A percentile compares a stretch with the other conserved stretches of the same genome.
These are phyloP conservation scores for Petrocephalus sullivani DNA, from an alignment of 2,797 vertebrate species.

Conservation along the genomic window DNA sequence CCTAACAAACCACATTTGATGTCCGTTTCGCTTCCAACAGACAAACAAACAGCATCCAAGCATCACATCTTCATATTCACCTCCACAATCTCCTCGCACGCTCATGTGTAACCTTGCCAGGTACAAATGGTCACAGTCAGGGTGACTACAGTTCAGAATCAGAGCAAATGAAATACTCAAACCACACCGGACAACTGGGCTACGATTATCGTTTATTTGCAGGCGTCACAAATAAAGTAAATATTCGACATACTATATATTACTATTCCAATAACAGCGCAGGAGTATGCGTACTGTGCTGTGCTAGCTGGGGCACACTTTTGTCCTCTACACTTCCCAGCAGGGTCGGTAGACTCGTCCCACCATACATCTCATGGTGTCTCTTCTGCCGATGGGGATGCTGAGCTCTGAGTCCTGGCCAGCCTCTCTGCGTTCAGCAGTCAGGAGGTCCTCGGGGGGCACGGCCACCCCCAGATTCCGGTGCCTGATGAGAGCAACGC, in stretches of 20 bases:
- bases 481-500: constrained; percentile 45
- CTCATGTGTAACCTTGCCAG: neutral
- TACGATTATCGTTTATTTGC: constrained; percentile 3
- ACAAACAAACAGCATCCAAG: neutral
- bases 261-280: neutral
- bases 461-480: constrained; percentile 25
- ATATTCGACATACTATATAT: constrained; percentile 1
- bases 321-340: constrained; percentile 61
- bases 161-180: neutral
- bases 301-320: neutral
- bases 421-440: constrained; percentile 36
- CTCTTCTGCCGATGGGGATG: constrained; percentile 59
- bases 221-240: neutral
- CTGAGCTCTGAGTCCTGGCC: constrained; percentile 42
- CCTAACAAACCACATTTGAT: neutral
- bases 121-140: neutral
- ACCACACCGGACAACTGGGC: neutral
- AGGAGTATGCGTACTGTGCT: neutral
- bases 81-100: neutral
- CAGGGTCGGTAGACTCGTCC: constrained; percentile 71
- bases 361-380: constrained; percentile 74
- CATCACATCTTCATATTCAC: neutral
- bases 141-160: neutral
- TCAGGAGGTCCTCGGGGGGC: constrained; percentile 43
- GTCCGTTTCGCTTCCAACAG: neutral